Percentiles rank a stretch among this genome's conserved stretches.
These are phyloP conservation scores for Desoria tigrina DNA, from an alignment of 2,888 invertebrate genomes.

Conservation along the genomic window DNA sequence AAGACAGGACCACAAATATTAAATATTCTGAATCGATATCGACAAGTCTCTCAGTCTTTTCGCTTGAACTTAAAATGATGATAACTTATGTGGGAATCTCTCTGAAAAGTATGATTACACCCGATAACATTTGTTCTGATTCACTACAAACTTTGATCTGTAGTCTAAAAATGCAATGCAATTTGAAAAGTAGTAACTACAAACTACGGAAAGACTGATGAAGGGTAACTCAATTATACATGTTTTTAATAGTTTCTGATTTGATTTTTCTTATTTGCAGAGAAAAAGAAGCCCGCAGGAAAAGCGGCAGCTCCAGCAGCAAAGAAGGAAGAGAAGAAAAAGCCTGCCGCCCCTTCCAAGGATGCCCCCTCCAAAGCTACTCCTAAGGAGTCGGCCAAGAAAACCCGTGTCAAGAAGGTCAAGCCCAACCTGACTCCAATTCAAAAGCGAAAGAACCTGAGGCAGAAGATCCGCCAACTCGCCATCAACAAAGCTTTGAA, in stretches of 20 bases:
- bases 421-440: conserved; percentile 49
- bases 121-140: conserved; percentile 22
- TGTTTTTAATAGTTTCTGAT: too few species aligned
- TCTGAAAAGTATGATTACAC: conserved; percentile 58
- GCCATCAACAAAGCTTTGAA: conserved; percentile 75
- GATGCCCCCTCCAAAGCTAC: conserved; percentile 62
- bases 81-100: conserved; percentile 63
- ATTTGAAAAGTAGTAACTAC: too few species aligned
- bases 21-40: too few species aligned
- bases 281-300: conserved; percentile 56
- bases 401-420: conserved; percentile 59
- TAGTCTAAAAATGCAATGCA: too few species aligned
- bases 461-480: conserved; percentile 56
- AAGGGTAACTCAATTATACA: too few species aligned
- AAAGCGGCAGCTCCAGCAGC: conserved; percentile 59
- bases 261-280: too few species aligned
- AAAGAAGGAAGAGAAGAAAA: conserved; percentile 56
- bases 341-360: conserved; percentile 58
- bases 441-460: conserved; percentile 48
- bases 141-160: too few species aligned
- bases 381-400: conserved; percentile 57
- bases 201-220: too few species aligned
- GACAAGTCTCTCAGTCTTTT: too few species aligned
- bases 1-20: too few species aligned
- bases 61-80: conserved; percentile 58